These are phyloP conservation scores for Bugula neritina DNA, from an alignment of 2,888 invertebrate genomes.

Conservation along the genomic window DNA sequence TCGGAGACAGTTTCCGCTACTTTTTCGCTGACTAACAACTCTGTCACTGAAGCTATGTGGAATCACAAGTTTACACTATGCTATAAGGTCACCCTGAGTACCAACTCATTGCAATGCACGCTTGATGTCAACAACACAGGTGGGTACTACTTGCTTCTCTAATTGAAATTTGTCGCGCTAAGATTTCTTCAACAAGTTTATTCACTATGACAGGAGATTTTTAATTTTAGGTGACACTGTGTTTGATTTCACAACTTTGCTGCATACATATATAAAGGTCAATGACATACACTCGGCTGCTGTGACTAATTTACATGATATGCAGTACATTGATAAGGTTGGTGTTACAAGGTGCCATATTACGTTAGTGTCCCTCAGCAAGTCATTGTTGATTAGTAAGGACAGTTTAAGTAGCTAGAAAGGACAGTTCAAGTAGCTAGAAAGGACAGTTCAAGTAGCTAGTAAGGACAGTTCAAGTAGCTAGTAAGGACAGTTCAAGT, in stretches of 20 bases:
- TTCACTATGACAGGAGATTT: background rate
- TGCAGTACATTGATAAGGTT: constrained; percentile 72
- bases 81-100: background rate
- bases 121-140: background rate
- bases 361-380: too few relatives aligned
- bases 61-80: constrained; percentile 15
- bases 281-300: constrained; percentile 85
- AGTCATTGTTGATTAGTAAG: too few relatives aligned
- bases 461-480: too few relatives aligned
- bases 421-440: too few relatives aligned
- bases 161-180: background rate
- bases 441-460: too few relatives aligned
- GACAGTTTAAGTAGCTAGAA: too few relatives aligned
- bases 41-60: constrained; percentile 29
- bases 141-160: too few relatives aligned
- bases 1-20: too few relatives aligned
- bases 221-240: constrained; percentile 56
- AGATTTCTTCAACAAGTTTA: background rate
- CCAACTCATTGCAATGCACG: background rate
- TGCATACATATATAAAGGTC: constrained; percentile 93
- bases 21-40: constrained; percentile 32
- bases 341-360: too few relatives aligned
- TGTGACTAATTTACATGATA: constrained; percentile 85
- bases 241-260: constrained; percentile 72
- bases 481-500: too few relatives aligned